Evolutionary conservation across 1,140 invertebrate genomes (phyloP).

Genomic region (Cotesia typhae): DNA sequence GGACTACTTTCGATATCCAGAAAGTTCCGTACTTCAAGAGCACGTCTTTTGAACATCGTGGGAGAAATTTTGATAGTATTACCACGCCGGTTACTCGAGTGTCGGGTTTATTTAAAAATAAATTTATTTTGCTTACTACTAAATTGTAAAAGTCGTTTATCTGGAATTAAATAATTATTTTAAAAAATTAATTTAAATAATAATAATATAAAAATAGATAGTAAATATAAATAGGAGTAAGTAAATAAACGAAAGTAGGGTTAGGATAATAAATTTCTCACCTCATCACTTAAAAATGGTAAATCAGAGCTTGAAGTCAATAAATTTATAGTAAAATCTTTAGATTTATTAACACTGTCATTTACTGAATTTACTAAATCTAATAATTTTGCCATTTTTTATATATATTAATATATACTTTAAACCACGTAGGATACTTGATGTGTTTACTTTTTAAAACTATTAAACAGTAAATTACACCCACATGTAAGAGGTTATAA

Average conservation of each 20-base stretch:
- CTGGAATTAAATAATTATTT: constrained; percentile 34
- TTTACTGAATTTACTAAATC: constrained; percentile 45
- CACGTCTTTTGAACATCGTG: constrained; percentile 44
- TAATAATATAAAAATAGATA: not conserved
- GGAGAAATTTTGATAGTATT: constrained; percentile 42
- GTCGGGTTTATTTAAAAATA: constrained; percentile 42
- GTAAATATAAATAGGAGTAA: not conserved
- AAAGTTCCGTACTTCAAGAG: constrained; percentile 49
- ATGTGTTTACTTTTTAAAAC: no score
- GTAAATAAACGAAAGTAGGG: constrained; percentile 16
- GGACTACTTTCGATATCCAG: constrained; percentile 54
- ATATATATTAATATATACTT: no score
- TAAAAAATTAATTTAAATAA: constrained; percentile 14
- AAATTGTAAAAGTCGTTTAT: constrained; percentile 38
- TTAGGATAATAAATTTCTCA: constrained; percentile 36
- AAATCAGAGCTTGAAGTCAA: constrained; percentile 42
- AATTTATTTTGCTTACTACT: constrained; percentile 46
- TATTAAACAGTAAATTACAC: no score
- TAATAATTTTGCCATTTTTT: constrained; percentile 43
- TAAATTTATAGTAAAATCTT: constrained; percentile 42
- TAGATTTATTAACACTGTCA: constrained; percentile 37
- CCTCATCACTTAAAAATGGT: constrained; percentile 44
- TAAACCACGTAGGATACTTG: no score
- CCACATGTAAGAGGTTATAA: no score
- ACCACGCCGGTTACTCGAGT: constrained; percentile 42